Evolutionary conservation across 2,797 vertebrate species (phyloP), one percentile per base, ranked within the genome.

Genomic region (Lagocephalus sceleratus): DNA sequence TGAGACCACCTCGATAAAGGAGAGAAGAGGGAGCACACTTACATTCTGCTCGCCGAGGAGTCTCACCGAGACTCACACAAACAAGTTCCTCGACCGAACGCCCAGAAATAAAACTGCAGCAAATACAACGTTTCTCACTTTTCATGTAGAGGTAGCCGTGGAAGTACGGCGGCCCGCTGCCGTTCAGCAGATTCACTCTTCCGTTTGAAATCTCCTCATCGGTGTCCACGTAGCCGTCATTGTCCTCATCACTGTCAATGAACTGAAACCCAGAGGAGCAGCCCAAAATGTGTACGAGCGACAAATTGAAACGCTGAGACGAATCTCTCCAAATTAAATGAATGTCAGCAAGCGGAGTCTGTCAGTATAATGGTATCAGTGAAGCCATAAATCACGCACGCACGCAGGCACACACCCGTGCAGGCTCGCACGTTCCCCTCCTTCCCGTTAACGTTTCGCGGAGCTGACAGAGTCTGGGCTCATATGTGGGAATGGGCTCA

Each of bases 141-240:
- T 96, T 96, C 94, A 96, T 97, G 76, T 95, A 95, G 62, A 97
- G 94, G 81, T 95, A 97, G 73, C 95, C 94, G 57, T 97, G 95
- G 85, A 97, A 97, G 87, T 97, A 96, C 0, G 92, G 94, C 2
- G 94, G 93, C 52, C 92, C 93, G 1, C 85, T 88, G 65, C 94
- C 93, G 15, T 92, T 94, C 71, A 94, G 89, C 26, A 93, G 58
- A 48, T 90, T 90, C 61, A 93, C 83, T 57, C 92, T 92, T 6
- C 90, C 91, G 1, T 91, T 93, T 68, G 92, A 94, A 49, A 95
- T 85, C 66, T 97, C 95, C 82, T 96, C 94, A 57, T 97, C 95
- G n/a, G 94, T 95, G 83, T 97, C 95, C 76, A 94, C 93, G 11
- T 92, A 93, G 71, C 90, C 90, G 15, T 96, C 94, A 3, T 90